Base-by-base conservation (phyloP, 2,797 vertebrate species). In the Hylomyscus alleni region DNA sequence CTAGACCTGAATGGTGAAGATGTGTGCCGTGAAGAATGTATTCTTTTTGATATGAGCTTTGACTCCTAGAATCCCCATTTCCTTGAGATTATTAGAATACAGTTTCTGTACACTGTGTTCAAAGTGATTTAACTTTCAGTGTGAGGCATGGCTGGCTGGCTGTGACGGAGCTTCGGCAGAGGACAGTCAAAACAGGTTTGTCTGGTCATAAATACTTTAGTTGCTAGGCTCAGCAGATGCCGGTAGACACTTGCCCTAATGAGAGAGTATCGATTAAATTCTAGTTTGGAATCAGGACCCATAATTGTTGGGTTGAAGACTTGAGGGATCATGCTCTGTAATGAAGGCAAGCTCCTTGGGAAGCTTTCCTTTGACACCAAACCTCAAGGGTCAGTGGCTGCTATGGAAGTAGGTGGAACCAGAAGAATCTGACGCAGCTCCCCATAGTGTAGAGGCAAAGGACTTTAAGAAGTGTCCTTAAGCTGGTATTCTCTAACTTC, bases 261-360 rank as follows among this genome's bases (percentile, higher is more conserved):
- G 90, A 95, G 75, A 8, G 34, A 96, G 65, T 88, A 95, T 95
- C 62, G 95, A 97, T 97, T 76, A 81, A n/a, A 67, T 50, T 93
- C 91, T 50, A 40, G 88, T 56, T 90, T 82, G 84, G 50, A 85
- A 92, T 88, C 83, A 80, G 52, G 89, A 73, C 8, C 1, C 52
- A 52, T 62, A 89, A 95, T 82, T 90, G 85, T 89, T 31, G 40
- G 93, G 31, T 84, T 82, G 54, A 65, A 80, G 93, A 69, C 29
- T 11, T 14, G 60, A 91, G 58, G 95, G 75, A 52, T 56, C 58
- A 31, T 0, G 3, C 7, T 62, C 72, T 52, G 22, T 56, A 31
- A 20, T 2, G 31, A 84, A 82, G 52, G n/a, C 17, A 75, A 92
- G 9, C 52, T 52, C 50, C 31, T n/a, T 0, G 0, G 6, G 31